Percentiles rank a stretch among this genome's conserved stretches.
These are phyloP conservation scores for Archips crataeganus DNA, from an alignment of 2,888 invertebrate species.

Conservation along the genomic window DNA sequence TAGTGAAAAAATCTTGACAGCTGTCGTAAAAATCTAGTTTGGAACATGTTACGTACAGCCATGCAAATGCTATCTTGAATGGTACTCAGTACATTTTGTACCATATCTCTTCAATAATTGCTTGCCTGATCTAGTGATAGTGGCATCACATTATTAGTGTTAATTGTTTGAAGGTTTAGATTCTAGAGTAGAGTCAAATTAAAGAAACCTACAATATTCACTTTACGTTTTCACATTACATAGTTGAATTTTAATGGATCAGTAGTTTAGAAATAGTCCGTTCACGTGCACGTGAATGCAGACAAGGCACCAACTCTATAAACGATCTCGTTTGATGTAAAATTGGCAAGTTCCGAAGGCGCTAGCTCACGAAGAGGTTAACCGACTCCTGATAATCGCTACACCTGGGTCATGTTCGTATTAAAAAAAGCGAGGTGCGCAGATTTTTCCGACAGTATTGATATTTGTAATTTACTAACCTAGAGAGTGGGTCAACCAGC, in stretches of 20 bases:
- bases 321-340: not conserved
- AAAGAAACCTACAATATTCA: slow-evolving; percentile 4
- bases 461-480: slow-evolving; percentile 73
- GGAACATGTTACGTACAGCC: slow-evolving; percentile 1
- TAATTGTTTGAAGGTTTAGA: too few relatives aligned
- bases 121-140: too few relatives aligned
- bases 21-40: slow-evolving; percentile 44
- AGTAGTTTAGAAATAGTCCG: not conserved
- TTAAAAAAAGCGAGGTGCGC: too few relatives aligned
- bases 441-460: too few relatives aligned
- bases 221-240: not conserved
- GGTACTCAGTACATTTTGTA: not conserved
- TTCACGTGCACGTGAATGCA: not conserved
- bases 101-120: not conserved
- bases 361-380: too few relatives aligned
- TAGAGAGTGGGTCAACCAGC: slow-evolving; percentile 95
- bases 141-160: too few relatives aligned
- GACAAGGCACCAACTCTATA: not conserved
- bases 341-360: too few relatives aligned
- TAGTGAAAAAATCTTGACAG: slow-evolving; percentile 43
- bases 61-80: not conserved
- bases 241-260: not conserved
- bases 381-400: too few relatives aligned
- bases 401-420: too few relatives aligned
- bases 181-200: not conserved